Percentiles rank a stretch among this genome's conserved stretches.
Evolutionary conservation across 1,140 invertebrate species (phyloP).

Genomic region (Penaeus japonicus): DNA sequence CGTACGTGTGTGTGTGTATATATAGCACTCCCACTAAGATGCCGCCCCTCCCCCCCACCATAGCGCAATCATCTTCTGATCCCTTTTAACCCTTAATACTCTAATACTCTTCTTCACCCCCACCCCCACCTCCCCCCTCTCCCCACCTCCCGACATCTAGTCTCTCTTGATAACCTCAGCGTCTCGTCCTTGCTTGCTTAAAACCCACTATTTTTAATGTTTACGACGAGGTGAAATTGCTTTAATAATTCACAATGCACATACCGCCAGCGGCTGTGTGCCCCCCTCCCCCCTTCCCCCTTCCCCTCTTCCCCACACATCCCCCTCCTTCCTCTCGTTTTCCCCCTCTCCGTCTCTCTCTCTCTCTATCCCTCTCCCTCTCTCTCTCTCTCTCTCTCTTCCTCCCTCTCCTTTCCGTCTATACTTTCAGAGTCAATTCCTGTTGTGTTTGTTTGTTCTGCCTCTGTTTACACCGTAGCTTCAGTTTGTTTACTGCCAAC

Average conservation of each 20-base stretch:
- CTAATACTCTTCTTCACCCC: background rate
- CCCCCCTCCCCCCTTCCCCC: too few relatives aligned
- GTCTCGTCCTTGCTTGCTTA: background rate
- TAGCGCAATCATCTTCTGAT: too few relatives aligned
- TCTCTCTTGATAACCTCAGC: too few relatives aligned
- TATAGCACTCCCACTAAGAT: too few relatives aligned
- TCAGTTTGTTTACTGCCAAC: slow-evolving; percentile 1
- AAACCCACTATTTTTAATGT: too few relatives aligned
- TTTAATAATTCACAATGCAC: too few relatives aligned
- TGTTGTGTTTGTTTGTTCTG: background rate
- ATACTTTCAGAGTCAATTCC: background rate
- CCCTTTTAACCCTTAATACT: too few relatives aligned
- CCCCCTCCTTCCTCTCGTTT: too few relatives aligned
- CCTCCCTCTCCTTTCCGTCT: background rate
- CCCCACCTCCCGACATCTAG: background rate
- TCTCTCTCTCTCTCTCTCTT: background rate
- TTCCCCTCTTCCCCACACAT: background rate
- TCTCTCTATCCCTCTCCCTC: background rate
- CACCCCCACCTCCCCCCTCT: background rate
- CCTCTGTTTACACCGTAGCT: background rate
- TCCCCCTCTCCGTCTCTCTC: background rate
- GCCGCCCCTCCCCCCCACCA: too few relatives aligned
- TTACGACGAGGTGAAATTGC: too few relatives aligned
- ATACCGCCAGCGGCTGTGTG: background rate
- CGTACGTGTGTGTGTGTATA: too few relatives aligned